Conservation (phyloP, 1,140 invertebrate genomes). For the Caenorhabditis brenneri region DNA sequence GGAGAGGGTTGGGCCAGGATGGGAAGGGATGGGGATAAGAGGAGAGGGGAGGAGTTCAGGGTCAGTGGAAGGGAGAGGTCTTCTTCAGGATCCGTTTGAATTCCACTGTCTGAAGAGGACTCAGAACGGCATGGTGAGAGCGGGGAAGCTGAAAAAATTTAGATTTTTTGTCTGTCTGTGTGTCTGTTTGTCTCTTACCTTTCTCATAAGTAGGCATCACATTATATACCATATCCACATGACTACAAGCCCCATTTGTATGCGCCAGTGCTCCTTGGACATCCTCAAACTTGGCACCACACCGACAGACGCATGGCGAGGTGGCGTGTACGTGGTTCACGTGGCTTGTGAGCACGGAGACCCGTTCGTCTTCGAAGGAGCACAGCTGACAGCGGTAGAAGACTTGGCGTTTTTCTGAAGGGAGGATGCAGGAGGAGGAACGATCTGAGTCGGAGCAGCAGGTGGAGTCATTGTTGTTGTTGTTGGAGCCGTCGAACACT, state of each 20-base stretch:
- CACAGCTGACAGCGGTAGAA: conserved; percentile 59
- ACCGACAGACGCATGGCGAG: conserved; percentile 60
- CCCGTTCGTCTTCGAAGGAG: conserved; percentile 61
- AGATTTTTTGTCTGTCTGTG: neutral
- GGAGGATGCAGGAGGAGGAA: too few relatives aligned
- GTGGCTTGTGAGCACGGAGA: conserved; percentile 57
- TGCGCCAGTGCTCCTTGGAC: conserved; percentile 53
- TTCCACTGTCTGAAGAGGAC: conserved; percentile 5
- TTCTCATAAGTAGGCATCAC: conserved; percentile 20
- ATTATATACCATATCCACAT: conserved; percentile 24
- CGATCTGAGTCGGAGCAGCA: conserved; percentile 2
- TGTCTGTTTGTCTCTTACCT: neutral
- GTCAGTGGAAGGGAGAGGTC: neutral
- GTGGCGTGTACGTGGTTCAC: conserved; percentile 57
- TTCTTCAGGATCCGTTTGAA: conserved; percentile 48
- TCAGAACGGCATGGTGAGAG: neutral
- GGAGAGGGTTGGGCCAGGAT: neutral
- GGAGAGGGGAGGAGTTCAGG: too few relatives aligned
- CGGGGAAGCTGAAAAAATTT: neutral
- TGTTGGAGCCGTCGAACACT: conserved; percentile 62
- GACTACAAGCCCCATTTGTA: conserved; percentile 36
- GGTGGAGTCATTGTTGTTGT: neutral
- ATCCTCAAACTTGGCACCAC: conserved; percentile 57
- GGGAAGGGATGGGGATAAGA: conserved; percentile 21
- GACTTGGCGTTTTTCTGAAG: neutral